Conservation (phyloP, 2,888 invertebrate genomes). For the Lymantria dispar region DNA sequence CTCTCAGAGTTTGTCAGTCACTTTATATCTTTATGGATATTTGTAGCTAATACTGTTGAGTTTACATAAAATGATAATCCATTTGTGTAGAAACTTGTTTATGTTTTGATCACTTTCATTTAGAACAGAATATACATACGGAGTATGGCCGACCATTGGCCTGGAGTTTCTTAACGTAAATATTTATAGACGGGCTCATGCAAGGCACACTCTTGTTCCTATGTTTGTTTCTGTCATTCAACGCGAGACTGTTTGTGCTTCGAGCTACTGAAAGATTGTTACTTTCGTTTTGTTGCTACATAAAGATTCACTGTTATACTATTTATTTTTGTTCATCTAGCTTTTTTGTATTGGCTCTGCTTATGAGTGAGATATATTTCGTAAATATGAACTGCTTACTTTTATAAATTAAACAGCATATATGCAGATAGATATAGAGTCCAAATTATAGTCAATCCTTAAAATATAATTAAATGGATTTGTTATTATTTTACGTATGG, state of each 20-base stretch:
- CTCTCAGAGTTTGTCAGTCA: background rate
- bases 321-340: constrained; percentile 31
- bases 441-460: too few relatives aligned
- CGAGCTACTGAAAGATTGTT: constrained; percentile 38
- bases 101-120: background rate
- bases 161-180: constrained; percentile 79
- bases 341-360: constrained; percentile 19
- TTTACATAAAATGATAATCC: background rate
- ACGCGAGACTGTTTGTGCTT: constrained; percentile 52
- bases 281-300: constrained; percentile 51
- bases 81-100: background rate
- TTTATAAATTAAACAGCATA: too few relatives aligned
- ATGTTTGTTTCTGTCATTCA: constrained; percentile 81
- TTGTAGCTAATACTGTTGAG: background rate
- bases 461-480: too few relatives aligned
- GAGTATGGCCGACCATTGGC: constrained; percentile 72
- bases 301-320: constrained; percentile 37
- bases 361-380: too few relatives aligned
- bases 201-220: constrained; percentile 71
- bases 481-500: too few relatives aligned
- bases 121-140: constrained; percentile 32
- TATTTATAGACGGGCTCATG: constrained; percentile 72
- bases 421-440: too few relatives aligned
- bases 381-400: too few relatives aligned
- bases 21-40: background rate